These are phyloP conservation scores for Ephestia elutella DNA, from an alignment of 1,140 invertebrate species.

Conservation along the genomic window DNA sequence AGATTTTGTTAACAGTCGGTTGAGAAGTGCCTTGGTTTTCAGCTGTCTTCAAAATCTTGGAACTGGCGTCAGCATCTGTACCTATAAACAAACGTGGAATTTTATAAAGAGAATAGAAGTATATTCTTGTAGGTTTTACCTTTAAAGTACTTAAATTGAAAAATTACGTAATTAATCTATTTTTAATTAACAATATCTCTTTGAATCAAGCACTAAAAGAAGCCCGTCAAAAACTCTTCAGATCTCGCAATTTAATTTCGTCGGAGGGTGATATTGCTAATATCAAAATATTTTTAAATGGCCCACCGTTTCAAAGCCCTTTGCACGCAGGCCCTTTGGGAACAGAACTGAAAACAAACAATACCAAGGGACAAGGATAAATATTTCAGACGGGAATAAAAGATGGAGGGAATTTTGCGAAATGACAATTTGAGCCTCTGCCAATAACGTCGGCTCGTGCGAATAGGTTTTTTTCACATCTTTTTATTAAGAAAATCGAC, in stretches of 20 bases:
- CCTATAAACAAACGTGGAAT: slow-evolving; percentile 36
- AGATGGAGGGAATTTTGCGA: slow-evolving; percentile 4
- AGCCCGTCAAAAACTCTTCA: slow-evolving; percentile 16
- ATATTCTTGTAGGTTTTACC: too few relatives aligned
- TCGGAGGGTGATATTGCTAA: slow-evolving; percentile 13
- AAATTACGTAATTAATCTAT: too few relatives aligned
- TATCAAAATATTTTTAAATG: slow-evolving; percentile 31
- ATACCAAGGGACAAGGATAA: slow-evolving; percentile 9
- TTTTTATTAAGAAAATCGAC: slow-evolving; percentile 4
- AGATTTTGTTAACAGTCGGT: slow-evolving; percentile 57
- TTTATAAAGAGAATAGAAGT: slow-evolving; percentile 19
- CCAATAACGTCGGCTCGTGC: slow-evolving; percentile 9
- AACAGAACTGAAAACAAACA: slow-evolving; percentile 11
- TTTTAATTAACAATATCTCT: too few relatives aligned
- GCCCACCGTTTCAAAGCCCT: slow-evolving; percentile 15
- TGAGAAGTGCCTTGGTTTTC: slow-evolving; percentile 27
- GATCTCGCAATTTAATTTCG: slow-evolving; percentile 29
- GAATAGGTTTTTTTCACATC: background rate
- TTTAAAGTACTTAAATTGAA: too few relatives aligned
- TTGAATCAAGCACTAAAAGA: slow-evolving; percentile 23
- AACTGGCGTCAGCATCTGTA: slow-evolving; percentile 45
- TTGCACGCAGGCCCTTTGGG: slow-evolving; percentile 9
- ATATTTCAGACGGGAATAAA: slow-evolving; percentile 8
- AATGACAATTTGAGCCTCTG: slow-evolving; percentile 9
- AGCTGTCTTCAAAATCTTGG: slow-evolving; percentile 38